These are phyloP conservation scores for Xenopus borealis DNA, from an alignment of 2,113 vertebrate genomes.

Conservation along the genomic window DNA sequence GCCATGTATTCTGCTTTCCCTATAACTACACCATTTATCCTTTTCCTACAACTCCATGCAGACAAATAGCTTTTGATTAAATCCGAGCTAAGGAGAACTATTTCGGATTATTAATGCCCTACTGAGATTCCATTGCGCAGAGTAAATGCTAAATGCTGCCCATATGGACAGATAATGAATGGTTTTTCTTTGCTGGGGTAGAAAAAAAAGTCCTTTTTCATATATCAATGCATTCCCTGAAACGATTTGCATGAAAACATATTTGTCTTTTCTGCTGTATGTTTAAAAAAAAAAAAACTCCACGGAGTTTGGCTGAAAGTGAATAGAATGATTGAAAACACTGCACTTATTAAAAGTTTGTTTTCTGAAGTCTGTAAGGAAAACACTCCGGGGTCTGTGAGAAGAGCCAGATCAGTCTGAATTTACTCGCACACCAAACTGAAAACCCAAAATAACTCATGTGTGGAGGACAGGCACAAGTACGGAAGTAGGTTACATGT, in stretches of 20 bases:
- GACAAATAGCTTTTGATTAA: no score
- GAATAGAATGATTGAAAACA: conserved; percentile 40
- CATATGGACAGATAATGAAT: conserved; percentile 35
- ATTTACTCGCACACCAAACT: neutral
- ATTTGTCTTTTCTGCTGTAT: conserved; percentile 21
- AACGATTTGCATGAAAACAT: conserved; percentile 27
- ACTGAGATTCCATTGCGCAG: conserved; percentile 23
- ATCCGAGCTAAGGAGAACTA: neutral
- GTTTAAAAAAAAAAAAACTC: conserved; percentile 26
- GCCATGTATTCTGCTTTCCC: neutral
- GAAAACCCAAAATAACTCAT: neutral
- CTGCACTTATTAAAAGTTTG: conserved; percentile 38
- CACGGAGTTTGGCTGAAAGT: conserved; percentile 14
- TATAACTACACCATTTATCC: neutral
- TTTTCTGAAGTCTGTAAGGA: conserved; percentile 3
- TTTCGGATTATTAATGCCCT: conserved; percentile 10
- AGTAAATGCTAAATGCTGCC: neutral
- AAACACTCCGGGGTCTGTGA: conserved; percentile 28
- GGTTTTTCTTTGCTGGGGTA: conserved; percentile 30
- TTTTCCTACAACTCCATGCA: no score
- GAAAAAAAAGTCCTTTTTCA: conserved; percentile 6
- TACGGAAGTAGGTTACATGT: no score
- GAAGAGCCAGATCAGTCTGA: conserved; percentile 26
- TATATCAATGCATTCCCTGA: conserved; percentile 24
- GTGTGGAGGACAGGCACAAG: no score